phyloP scores from a whole-genome alignment of 2,797 vertebrate species.

The Remorina albescens region DNA sequence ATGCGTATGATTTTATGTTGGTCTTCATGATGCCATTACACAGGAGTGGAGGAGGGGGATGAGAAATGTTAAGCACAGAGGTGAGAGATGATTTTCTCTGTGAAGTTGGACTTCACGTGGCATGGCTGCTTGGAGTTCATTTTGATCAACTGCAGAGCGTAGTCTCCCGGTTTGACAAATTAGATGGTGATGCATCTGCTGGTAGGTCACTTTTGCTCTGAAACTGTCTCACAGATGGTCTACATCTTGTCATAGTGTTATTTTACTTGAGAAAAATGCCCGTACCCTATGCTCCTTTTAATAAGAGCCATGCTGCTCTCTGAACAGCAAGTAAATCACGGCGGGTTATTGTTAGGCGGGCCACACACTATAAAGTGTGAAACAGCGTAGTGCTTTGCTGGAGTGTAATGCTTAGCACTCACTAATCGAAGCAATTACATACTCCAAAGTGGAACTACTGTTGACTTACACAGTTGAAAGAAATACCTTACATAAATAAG shows the following conservation, averaged over 20 bases:
- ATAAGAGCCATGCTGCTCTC: conserved; percentile 50
- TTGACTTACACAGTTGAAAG: conserved; percentile 16
- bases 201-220: conserved; percentile 78
- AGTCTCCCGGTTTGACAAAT: conserved; percentile 49
- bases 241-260: conserved; percentile 51
- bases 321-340: conserved; percentile 47
- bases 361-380: conserved; percentile 29
- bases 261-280: conserved; percentile 50
- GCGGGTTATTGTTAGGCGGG: conserved; percentile 25
- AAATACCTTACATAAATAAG: conserved; percentile 8
- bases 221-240: conserved; percentile 64
- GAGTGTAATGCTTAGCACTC: conserved; percentile 25
- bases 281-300: conserved; percentile 44
- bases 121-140: conserved; percentile 30
- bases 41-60: conserved; percentile 36
- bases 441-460: conserved; percentile 5
- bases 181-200: conserved; percentile 57
- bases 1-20: conserved; percentile 3
- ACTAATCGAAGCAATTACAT: conserved; percentile 22
- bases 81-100: conserved; percentile 40
- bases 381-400: conserved; percentile 10
- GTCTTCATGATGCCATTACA: conserved; percentile 41
- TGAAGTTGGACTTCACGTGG: conserved; percentile 27
- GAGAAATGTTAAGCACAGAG: conserved; percentile 35
- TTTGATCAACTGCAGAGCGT: conserved; percentile 39